A percentile compares a stretch with the other conserved stretches of the same genome.
phyloP scores from a whole-genome alignment of 2,888 invertebrate genomes.

The Archips xylosteana region DNA sequence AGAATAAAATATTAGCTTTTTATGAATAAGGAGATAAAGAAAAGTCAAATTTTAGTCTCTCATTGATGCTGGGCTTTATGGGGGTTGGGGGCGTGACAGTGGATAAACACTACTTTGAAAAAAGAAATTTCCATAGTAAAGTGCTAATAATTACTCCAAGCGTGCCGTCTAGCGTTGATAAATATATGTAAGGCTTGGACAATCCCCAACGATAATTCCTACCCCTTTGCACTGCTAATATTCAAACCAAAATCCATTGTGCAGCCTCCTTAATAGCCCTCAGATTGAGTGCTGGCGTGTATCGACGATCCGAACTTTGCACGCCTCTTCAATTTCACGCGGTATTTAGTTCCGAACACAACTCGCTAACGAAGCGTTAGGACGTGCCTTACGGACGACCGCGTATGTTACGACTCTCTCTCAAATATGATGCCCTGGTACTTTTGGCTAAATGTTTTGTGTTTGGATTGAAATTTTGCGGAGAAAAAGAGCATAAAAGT shows the following conservation, averaged over 20 bases:
- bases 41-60: too few species aligned
- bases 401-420: constrained; percentile 21
- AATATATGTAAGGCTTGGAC: too few species aligned
- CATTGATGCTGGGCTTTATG: too few species aligned
- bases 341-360: constrained; percentile 67
- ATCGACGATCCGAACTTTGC: constrained; percentile 38
- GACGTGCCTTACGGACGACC: constrained; percentile 27
- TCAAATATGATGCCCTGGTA: constrained; percentile 30
- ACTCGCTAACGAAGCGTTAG: constrained; percentile 37
- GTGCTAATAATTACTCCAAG: not conserved
- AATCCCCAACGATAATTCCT: not conserved
- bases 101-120: too few species aligned
- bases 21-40: too few species aligned
- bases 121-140: too few species aligned
- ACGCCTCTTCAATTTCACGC: constrained; percentile 70
- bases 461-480: not conserved
- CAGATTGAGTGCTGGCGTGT: constrained; percentile 40
- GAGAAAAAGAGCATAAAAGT: too few species aligned
- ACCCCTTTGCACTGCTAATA: not conserved
- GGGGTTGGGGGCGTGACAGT: too few species aligned
- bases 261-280: constrained; percentile 13
- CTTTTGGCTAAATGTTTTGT: constrained; percentile 15
- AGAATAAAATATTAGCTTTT: too few species aligned
- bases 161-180: too few species aligned
- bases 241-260: constrained; percentile 10